Percentiles rank a stretch among this genome's conserved stretches.
Evolutionary conservation across 2,113 vertebrate genomes (phyloP).

Genomic region (Agapornis roseicollis): DNA sequence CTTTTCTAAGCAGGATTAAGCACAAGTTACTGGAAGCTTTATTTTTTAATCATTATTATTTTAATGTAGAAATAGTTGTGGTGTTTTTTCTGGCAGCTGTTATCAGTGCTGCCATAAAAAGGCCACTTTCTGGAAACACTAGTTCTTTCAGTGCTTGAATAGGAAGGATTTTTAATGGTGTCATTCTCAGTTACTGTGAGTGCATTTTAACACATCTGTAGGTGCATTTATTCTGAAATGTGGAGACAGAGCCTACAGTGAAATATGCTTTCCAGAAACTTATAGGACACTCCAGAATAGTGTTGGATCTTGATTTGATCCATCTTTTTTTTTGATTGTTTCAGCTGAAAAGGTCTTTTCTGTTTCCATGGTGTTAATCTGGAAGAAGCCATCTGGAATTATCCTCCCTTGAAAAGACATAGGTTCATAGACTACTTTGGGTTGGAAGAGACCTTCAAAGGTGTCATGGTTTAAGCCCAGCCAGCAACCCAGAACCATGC

Average conservation of each 20-base stretch:
- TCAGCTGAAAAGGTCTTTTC: background rate
- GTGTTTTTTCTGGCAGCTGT: background rate
- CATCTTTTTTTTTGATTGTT: background rate
- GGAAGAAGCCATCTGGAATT: background rate
- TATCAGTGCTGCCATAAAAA: background rate
- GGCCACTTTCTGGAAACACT: background rate
- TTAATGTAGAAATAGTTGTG: background rate
- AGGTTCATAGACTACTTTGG: background rate
- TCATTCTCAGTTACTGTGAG: background rate
- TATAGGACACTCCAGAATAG: background rate
- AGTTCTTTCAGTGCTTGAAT: background rate
- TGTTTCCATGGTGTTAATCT: background rate
- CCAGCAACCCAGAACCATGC: too few species aligned
- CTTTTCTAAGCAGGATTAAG: background rate
- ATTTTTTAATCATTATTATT: background rate
- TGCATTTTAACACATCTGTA: background rate
- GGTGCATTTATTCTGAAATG: background rate
- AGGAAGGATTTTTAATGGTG: background rate
- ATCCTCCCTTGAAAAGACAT: background rate
- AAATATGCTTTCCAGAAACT: background rate
- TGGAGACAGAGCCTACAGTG: background rate
- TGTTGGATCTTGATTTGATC: background rate
- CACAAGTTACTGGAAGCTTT: background rate
- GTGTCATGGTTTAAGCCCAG: too few species aligned
- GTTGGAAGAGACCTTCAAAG: background rate